Evolutionary conservation across 2,113 vertebrate genomes (phyloP).

Genomic region (Melanotaenia duboulayi): DNA sequence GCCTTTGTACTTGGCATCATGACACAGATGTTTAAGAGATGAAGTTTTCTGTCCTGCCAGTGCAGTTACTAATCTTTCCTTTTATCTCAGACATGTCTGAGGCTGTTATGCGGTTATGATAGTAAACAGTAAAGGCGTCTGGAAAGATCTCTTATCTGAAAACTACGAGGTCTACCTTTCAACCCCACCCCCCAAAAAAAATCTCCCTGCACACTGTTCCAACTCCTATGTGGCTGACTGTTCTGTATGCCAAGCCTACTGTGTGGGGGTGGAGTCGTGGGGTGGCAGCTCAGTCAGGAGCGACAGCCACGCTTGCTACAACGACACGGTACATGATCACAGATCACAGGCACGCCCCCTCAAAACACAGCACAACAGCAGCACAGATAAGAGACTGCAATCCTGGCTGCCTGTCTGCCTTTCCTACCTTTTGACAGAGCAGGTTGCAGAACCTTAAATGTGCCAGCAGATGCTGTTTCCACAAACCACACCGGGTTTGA

Average conservation of each 20-base stretch:
- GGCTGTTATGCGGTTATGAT: slow-evolving; percentile 79
- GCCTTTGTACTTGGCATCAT: slow-evolving; percentile 41
- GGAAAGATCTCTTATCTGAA: slow-evolving; percentile 77
- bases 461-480: slow-evolving; percentile 58
- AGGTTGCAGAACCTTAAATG: slow-evolving; percentile 61
- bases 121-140: slow-evolving; percentile 79
- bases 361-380: slow-evolving; percentile 73
- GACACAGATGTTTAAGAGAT: slow-evolving; percentile 65
- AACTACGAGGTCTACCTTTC: slow-evolving; percentile 74
- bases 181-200: slow-evolving; percentile 33
- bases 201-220: slow-evolving; percentile 43
- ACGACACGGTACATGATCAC: slow-evolving; percentile 75
- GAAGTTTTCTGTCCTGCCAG: slow-evolving; percentile 60
- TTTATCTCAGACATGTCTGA: slow-evolving; percentile 79
- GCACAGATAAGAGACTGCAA: slow-evolving; percentile 72
- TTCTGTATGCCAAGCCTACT: slow-evolving; percentile 61
- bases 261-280: slow-evolving; percentile 69
- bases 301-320: slow-evolving; percentile 75
- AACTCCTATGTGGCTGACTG: slow-evolving; percentile 60
- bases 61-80: slow-evolving; percentile 73
- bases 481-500: slow-evolving; percentile 64
- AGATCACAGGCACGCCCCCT: slow-evolving; percentile 81
- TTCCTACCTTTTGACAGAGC: slow-evolving; percentile 67
- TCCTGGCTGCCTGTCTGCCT: slow-evolving; percentile 65
- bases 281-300: slow-evolving; percentile 74